Conservation (phyloP, 2,113 vertebrate species). For the Oostethus manadensis region DNA sequence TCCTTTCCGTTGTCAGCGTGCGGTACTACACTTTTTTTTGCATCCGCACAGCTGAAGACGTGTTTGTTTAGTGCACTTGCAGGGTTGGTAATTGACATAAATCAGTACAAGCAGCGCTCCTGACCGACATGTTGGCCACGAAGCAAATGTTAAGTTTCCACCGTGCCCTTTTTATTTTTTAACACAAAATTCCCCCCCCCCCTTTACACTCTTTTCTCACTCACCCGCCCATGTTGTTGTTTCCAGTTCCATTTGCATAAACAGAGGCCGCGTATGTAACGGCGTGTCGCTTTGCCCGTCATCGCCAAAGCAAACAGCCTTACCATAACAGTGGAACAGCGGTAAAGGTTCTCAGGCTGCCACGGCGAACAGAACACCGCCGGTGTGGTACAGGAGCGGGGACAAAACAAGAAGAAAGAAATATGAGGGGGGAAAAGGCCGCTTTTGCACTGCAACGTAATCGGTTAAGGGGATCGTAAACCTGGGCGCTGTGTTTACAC, state of each 20-base stretch:
- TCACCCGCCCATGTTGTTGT: background rate
- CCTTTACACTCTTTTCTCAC: conserved; percentile 1
- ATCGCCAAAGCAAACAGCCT: conserved; percentile 46
- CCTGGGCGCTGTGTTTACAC: no score
- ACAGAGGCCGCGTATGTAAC: conserved; percentile 3
- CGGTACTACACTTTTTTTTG: no score
- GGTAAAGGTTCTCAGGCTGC: conserved; percentile 32
- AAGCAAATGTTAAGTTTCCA: background rate
- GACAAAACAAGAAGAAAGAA: background rate
- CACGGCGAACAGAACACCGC: background rate
- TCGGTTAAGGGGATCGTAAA: no score
- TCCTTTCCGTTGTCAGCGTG: background rate
- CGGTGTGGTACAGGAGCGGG: background rate
- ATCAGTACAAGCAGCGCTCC: background rate
- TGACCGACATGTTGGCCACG: background rate
- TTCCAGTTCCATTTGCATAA: conserved; percentile 21
- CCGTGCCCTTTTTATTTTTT: background rate
- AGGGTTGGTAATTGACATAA: background rate
- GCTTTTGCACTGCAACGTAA: background rate
- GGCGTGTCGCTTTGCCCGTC: conserved; percentile 23
- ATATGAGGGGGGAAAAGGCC: background rate
- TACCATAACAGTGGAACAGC: conserved; percentile 19
- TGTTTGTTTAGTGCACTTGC: background rate
- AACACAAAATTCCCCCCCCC: background rate
- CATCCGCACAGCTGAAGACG: background rate